Base-by-base conservation (phyloP, 2,113 vertebrate genomes). In the Antechinus stuartii region DNA sequence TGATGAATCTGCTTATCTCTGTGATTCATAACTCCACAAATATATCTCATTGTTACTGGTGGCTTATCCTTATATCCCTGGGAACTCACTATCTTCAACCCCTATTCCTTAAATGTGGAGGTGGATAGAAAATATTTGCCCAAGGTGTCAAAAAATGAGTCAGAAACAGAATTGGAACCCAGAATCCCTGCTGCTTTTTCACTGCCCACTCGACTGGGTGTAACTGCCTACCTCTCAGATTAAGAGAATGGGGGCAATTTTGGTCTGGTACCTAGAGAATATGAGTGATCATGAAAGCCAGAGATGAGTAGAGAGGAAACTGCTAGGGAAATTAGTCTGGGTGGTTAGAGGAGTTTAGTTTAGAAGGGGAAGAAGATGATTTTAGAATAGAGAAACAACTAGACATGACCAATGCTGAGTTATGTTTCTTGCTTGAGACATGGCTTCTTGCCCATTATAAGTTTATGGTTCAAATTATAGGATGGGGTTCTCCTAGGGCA, bases 381-480 rank as follows among this genome's bases (percentile, higher is more conserved):
- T 84, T 84, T 42, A 84, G 68, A 84, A 23, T 42, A 84, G 1
- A 84, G 35, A 42, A 84, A 42, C n/a, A 8, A 84, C n/a, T 84
- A 8, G 35, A 47, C 93, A 55, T 16, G 55, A 61, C 30, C 54
- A 95, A 54, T 50, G 55, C 46, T 49, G 9, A 61, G 57, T 56
- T 61, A 84, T 89, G 53, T n/a, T 30, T 92, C 91, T 96, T 98
- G 92, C 96, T 95, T 97, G 54, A 52, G 92, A 90, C 42, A 24
- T 90, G 92, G 90, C 42, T 54, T 94, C 42, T 11, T 22, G 54
- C 91, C 50, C 76, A 9, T 49, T 96, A 55, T 61, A 92, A 93
- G 92, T 91, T 53, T 27, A 49, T n/a, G 94, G 94, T 90, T 53
- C 50, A 2, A 35, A 35, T 57, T 26, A 19, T 1, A 0, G 0